Base-by-base conservation (phyloP, 2,113 vertebrate species). In the Anas platyrhynchos region DNA sequence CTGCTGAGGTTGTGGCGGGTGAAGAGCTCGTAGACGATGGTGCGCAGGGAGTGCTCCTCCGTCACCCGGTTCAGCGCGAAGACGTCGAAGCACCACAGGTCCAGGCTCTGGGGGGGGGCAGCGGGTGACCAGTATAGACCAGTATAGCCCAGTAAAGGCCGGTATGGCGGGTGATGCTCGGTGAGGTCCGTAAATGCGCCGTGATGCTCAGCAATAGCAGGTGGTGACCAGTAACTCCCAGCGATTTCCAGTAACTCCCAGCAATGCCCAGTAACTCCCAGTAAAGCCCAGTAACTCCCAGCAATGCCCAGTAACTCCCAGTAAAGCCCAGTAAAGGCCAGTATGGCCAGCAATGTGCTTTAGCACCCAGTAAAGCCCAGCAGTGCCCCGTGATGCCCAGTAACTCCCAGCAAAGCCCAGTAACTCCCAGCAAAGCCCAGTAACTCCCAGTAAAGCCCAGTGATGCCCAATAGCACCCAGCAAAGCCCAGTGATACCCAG, bases 11-110 rank as follows among this genome's bases (percentile, higher is more conserved):
- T 99, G 93, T 99, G 99, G 97, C 98, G 98, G 95, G 98, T 98
- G 97, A 99, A 97, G 96, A 99, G 97, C 95, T 99, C 99, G 50
- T 99, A 98, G 75, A 99, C 98, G 56, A 99, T 97, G 25, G 98
- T 98, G 74, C 94, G 97, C 86, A 99, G 95, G 6, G 98, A 97
- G 6, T 99, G 99, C 48, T 98, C 98, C 7, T 98, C 98, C 32
- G 98, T 98, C 92, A 98, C 98, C 18, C 97, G 96, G 92, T 99
- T 98, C 97, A 99, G 97, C 10, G 98, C 97, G 82, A 99, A 99
- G 78, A 99, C 98, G 11, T 99, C 98, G 59, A 99, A 99, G 96
- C 97, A 98, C 99, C 99, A 99, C 76, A 98, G 98, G 97, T 99
- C 99, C 46, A 99, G 97, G 76, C 98, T 98, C 99, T 99, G 92